A percentile compares a stretch with the other conserved stretches of the same genome.
phyloP scores from a whole-genome alignment of 2,113 vertebrate genomes.

The Bambusicola thoracicus region DNA sequence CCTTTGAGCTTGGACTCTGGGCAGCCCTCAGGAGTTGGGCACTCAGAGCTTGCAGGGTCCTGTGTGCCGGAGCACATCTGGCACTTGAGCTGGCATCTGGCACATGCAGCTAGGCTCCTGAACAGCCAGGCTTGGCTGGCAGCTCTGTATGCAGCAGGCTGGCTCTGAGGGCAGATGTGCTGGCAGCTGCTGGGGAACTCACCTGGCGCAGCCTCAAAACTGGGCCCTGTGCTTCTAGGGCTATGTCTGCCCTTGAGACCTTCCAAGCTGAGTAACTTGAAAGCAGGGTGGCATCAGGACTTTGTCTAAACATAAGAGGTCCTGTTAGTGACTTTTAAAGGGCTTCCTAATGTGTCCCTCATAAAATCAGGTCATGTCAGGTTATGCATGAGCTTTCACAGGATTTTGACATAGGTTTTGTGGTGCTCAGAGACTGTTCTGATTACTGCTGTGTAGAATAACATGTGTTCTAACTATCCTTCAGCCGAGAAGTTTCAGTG shows the following conservation, averaged over 20 bases:
- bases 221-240: not conserved
- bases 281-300: not conserved
- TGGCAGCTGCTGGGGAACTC: not conserved
- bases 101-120: not conserved
- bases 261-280: not conserved
- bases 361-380: not conserved
- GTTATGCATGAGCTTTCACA: not conserved
- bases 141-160: accelerated
- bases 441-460: not conserved
- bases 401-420: not conserved
- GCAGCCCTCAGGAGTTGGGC: not conserved
- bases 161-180: not conserved
- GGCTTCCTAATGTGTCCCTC: not conserved
- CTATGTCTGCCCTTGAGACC: accelerated
- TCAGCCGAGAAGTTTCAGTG: not conserved
- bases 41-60: not conserved
- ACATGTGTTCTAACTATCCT: not conserved
- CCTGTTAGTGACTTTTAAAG: not conserved
- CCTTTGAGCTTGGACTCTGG: not conserved
- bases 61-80: not conserved
- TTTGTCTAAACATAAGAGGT: not conserved
- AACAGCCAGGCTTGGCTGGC: not conserved
- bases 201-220: not conserved
- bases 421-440: not conserved
- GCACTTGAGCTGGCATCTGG: not conserved